Evolutionary conservation across 1,140 invertebrate species (phyloP).

Genomic region (Chymomyza costata): DNA sequence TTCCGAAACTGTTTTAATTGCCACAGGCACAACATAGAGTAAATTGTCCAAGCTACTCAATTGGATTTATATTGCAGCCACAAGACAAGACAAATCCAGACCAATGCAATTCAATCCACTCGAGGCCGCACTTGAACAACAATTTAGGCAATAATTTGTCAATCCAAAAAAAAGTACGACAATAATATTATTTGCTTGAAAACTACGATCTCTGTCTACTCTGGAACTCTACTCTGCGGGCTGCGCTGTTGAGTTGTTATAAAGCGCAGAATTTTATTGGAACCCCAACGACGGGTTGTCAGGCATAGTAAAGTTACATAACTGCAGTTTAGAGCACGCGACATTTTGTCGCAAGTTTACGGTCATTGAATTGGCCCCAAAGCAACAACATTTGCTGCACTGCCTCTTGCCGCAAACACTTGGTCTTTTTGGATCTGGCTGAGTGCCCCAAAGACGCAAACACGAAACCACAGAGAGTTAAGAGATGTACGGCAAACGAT

Average conservation of each 20-base stretch:
- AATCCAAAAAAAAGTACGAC: conserved; percentile 39
- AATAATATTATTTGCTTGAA: background rate
- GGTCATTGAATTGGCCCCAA: conserved; percentile 40
- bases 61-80: too few species aligned
- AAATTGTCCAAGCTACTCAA: too few species aligned
- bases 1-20: conserved; percentile 49
- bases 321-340: conserved; percentile 71
- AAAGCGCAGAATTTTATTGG: conserved; percentile 54
- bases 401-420: background rate
- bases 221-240: too few species aligned
- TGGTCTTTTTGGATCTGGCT: too few species aligned
- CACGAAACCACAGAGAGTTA: conserved; percentile 47
- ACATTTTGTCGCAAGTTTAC: conserved; percentile 70
- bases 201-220: too few species aligned
- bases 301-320: conserved; percentile 70
- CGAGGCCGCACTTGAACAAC: too few species aligned
- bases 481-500: conserved; percentile 57
- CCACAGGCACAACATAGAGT: background rate
- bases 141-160: conserved; percentile 51
- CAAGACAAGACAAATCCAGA: too few species aligned
- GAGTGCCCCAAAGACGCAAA: conserved; percentile 8
- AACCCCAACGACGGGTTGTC: conserved; percentile 50
- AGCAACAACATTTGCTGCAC: too few species aligned
- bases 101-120: too few species aligned
- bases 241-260: too few species aligned